A percentile compares a stretch with the other conserved stretches of the same genome.
Evolutionary conservation across 2,113 vertebrate species (phyloP).

Genomic region (Pogonocichla stellata): DNA sequence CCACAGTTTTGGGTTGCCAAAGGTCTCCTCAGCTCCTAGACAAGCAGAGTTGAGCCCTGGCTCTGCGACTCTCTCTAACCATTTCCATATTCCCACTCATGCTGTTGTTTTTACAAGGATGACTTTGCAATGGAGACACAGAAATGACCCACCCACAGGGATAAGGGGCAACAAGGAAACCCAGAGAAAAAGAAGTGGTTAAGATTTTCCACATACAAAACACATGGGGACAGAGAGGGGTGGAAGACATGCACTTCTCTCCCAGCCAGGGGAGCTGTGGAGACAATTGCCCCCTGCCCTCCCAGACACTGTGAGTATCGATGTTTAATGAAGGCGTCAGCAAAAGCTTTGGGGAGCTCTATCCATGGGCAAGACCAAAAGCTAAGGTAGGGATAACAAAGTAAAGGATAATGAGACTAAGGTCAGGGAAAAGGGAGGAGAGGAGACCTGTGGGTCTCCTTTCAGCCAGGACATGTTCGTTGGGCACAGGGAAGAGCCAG

Average conservation of each 20-base stretch:
- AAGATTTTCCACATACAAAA: slow-evolving; percentile 10
- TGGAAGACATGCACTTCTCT: slow-evolving; percentile 1
- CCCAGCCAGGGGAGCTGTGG: background rate
- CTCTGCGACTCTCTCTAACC: background rate
- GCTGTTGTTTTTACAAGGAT: background rate
- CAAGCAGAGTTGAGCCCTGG: background rate
- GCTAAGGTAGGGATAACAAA: background rate
- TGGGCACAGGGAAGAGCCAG: background rate
- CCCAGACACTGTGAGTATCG: background rate
- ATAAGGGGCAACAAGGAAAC: background rate
- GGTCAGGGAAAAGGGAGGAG: background rate
- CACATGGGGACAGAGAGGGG: background rate
- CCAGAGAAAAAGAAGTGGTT: background rate
- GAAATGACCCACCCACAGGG: background rate
- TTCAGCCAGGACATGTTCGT: fast-evolving
- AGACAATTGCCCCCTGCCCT: background rate
- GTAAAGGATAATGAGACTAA: background rate
- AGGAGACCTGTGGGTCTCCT: background rate
- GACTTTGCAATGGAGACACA: background rate
- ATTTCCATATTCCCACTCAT: background rate
- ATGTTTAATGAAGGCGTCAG: background rate
- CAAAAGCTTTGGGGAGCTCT: background rate
- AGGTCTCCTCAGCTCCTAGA: background rate
- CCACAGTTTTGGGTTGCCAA: background rate
- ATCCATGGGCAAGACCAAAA: background rate